Evolutionary conservation across 2,888 invertebrate species (phyloP).

Genomic region (Pyrocoelia pectoralis): DNA sequence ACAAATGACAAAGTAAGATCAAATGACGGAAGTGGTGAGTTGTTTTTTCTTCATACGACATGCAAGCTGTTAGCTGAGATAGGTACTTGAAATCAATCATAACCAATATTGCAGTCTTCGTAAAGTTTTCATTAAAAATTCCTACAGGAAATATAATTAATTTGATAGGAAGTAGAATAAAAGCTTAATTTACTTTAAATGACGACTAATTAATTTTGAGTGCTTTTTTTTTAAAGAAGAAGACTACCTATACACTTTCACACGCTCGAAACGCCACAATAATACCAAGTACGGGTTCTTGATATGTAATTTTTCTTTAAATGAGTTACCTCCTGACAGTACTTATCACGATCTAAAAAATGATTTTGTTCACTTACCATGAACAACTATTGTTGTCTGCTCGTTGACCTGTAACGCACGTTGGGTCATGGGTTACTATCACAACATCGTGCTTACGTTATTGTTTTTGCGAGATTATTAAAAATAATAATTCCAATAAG

Average conservation of each 20-base stretch:
- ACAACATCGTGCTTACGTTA: constrained; percentile 26
- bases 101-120: too few species aligned
- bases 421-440: constrained; percentile 47
- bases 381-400: constrained; percentile 48
- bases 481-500: neutral
- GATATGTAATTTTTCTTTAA: constrained; percentile 28
- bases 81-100: too few species aligned
- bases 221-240: neutral
- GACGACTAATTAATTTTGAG: too few species aligned
- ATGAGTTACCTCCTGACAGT: constrained; percentile 29
- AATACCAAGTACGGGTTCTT: constrained; percentile 23
- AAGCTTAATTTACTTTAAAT: too few species aligned
- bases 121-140: too few species aligned
- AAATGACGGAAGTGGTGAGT: too few species aligned
- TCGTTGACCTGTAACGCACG: constrained; percentile 45
- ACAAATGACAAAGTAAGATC: too few species aligned
- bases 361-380: constrained; percentile 46
- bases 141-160: too few species aligned
- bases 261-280: constrained; percentile 26
- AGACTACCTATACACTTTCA: constrained; percentile 27
- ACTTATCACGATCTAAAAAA: constrained; percentile 43
- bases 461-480: constrained; percentile 3
- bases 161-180: too few species aligned
- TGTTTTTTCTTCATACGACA: too few species aligned
- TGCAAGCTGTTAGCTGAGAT: too few species aligned